phyloP scores from a whole-genome alignment of 2,797 vertebrate species.

The Geotrypetes seraphini region DNA sequence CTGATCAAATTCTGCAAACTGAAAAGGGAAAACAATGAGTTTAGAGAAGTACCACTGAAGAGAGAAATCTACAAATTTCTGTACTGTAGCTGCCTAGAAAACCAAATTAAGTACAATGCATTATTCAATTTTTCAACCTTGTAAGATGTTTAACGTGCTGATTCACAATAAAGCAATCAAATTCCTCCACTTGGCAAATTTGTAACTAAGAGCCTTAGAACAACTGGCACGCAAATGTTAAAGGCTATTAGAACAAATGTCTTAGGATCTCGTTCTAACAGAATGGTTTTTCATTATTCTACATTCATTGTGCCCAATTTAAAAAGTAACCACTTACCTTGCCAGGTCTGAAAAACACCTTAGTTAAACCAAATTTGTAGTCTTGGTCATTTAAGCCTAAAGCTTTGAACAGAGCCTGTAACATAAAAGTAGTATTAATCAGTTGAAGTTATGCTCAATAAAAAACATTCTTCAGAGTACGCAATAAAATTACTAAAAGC shows the following conservation, averaged over 20 bases:
- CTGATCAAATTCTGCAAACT: slow-evolving; percentile 96
- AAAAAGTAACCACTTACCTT: slow-evolving; percentile 66
- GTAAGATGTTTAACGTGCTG: too few relatives aligned
- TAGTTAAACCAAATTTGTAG: slow-evolving; percentile 95
- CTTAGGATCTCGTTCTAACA: slow-evolving; percentile 1
- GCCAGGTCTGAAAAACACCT: slow-evolving; percentile 92
- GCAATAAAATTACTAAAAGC: slow-evolving; percentile 12
- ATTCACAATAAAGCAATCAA: too few relatives aligned
- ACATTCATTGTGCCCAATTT: not conserved
- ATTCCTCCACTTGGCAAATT: not conserved
- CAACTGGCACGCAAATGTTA: slow-evolving; percentile 1
- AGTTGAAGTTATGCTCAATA: slow-evolving; percentile 11
- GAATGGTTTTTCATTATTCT: not conserved
- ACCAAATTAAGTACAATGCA: too few relatives aligned
- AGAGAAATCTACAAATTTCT: not conserved
- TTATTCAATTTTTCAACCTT: too few relatives aligned
- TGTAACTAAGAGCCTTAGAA: not conserved
- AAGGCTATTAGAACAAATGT: not conserved
- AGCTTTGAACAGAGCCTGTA: slow-evolving; percentile 92
- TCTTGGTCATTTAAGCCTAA: slow-evolving; percentile 89
- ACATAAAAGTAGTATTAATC: slow-evolving; percentile 20
- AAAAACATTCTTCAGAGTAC: slow-evolving; percentile 9
- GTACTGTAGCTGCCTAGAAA: too few relatives aligned
- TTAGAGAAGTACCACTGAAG: not conserved
- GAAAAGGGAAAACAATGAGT: slow-evolving; percentile 12